Evolutionary conservation across 2,888 invertebrate species (phyloP).

Genomic region (Lepidocyrtinus sp.): DNA sequence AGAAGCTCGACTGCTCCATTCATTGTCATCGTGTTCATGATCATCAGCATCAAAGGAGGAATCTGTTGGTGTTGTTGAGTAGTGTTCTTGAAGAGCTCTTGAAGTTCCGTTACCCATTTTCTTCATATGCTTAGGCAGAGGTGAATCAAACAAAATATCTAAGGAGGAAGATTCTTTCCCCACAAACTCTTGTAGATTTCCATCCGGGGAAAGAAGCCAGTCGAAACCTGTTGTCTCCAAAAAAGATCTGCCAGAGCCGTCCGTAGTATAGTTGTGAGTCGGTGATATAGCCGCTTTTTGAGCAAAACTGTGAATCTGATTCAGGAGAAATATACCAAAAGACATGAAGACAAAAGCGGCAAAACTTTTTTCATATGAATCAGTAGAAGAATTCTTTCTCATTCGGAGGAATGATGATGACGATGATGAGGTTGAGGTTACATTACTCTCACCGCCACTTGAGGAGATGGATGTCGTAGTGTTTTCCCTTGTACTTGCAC

Average conservation of each 20-base stretch:
- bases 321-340: conserved; percentile 76
- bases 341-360: conserved; percentile 77
- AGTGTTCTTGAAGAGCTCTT: neutral
- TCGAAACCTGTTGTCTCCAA: conserved; percentile 3
- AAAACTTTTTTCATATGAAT: conserved; percentile 67
- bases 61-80: conserved; percentile 7
- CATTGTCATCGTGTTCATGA: too few relatives aligned
- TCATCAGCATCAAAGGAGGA: conserved; percentile 11
- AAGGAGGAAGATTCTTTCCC: conserved; percentile 57
- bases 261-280: conserved; percentile 75
- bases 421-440: conserved; percentile 48
- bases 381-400: conserved; percentile 68
- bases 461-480: conserved; percentile 3
- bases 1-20: neutral
- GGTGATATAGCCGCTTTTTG: conserved; percentile 71
- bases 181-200: neutral
- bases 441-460: conserved; percentile 28
- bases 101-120: neutral
- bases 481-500: conserved; percentile 72
- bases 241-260: conserved; percentile 71
- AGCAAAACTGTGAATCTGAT: conserved; percentile 69
- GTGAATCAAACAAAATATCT: conserved; percentile 66
- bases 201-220: conserved; percentile 2
- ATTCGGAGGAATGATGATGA: conserved; percentile 72
- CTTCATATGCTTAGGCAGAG: conserved; percentile 19